Percentiles rank a stretch among this genome's conserved stretches.
Evolutionary conservation across 2,113 vertebrate species (phyloP).

Genomic region (Pelusios castaneus): DNA sequence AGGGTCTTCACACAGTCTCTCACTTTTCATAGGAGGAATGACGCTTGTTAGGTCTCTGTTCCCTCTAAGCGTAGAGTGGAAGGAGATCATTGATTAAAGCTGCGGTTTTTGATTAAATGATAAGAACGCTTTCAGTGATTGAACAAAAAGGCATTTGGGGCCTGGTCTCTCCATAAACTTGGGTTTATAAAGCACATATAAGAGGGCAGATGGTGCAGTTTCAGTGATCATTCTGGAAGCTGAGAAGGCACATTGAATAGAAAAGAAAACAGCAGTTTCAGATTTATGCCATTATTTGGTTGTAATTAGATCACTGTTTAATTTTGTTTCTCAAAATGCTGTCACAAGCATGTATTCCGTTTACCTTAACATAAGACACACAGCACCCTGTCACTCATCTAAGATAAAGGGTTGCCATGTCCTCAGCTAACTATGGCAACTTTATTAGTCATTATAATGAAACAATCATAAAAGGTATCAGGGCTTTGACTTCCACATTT

Average conservation of each 20-base stretch:
- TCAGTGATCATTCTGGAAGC: not conserved
- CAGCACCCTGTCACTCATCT: slow-evolving; percentile 68
- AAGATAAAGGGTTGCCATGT: slow-evolving; percentile 67
- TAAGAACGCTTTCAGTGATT: slow-evolving; percentile 29
- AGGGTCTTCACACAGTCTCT: slow-evolving; percentile 52
- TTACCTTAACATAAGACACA: slow-evolving; percentile 61
- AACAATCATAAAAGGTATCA: slow-evolving; percentile 61
- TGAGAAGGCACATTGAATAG: not conserved
- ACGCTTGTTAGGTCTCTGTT: slow-evolving; percentile 52
- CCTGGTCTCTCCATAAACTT: not conserved
- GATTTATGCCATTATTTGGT: slow-evolving; percentile 27
- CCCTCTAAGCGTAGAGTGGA: slow-evolving; percentile 31
- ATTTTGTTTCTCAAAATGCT: slow-evolving; percentile 46
- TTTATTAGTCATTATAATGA: slow-evolving; percentile 73
- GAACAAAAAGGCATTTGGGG: not conserved
- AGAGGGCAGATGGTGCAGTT: not conserved
- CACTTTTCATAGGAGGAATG: slow-evolving; percentile 53
- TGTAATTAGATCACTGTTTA: slow-evolving; percentile 49
- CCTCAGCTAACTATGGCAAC: slow-evolving; percentile 72
- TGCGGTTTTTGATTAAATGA: slow-evolving; percentile 44
- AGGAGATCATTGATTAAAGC: slow-evolving; percentile 64
- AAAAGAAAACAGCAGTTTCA: slow-evolving; percentile 20
- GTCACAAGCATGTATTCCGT: slow-evolving; percentile 42
- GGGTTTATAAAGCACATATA: not conserved
- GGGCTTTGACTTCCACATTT: slow-evolving; percentile 73